phyloP scores from a whole-genome alignment of 2,113 vertebrate genomes.

The Ameiurus melas region DNA sequence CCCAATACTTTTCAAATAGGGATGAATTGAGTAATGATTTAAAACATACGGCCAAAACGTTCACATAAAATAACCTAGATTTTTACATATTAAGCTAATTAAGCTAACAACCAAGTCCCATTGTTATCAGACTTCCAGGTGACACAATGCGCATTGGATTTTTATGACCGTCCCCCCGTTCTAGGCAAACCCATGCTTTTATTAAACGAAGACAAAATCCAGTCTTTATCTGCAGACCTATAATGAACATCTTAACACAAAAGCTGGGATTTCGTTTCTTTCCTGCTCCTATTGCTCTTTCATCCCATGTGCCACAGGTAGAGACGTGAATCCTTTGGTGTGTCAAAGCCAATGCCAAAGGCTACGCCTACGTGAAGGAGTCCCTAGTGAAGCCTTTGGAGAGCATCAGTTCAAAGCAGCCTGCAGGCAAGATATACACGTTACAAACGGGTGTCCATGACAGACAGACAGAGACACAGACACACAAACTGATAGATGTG shows the following conservation, averaged over 20 bases:
- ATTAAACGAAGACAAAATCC: not conserved
- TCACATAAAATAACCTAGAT: not conserved
- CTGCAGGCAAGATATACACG: slow-evolving; percentile 12
- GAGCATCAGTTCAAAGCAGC: slow-evolving; percentile 42
- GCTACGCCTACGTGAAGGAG: slow-evolving; percentile 37
- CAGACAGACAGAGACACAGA: slow-evolving; percentile 14
- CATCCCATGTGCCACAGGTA: slow-evolving; percentile 41
- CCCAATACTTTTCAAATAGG: not conserved
- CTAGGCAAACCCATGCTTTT: not conserved
- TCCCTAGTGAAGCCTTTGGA: slow-evolving; percentile 41
- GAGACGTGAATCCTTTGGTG: slow-evolving; percentile 34
- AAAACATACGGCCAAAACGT: not conserved
- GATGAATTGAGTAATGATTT: not conserved
- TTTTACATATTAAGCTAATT: not conserved
- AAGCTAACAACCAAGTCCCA: not conserved
- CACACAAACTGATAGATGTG: not conserved
- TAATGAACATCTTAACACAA: slow-evolving; percentile 16
- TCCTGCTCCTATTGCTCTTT: slow-evolving; percentile 28
- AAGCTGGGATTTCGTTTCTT: slow-evolving; percentile 21
- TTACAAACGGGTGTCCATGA: slow-evolving; percentile 1
- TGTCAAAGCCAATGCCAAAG: slow-evolving; percentile 44
- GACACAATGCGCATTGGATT: no score
- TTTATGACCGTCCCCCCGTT: no score
- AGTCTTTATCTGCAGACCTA: not conserved
- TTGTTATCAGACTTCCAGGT: not conserved